phyloP scores from a whole-genome alignment of 2,797 vertebrate species.

The Liasis olivaceus region DNA sequence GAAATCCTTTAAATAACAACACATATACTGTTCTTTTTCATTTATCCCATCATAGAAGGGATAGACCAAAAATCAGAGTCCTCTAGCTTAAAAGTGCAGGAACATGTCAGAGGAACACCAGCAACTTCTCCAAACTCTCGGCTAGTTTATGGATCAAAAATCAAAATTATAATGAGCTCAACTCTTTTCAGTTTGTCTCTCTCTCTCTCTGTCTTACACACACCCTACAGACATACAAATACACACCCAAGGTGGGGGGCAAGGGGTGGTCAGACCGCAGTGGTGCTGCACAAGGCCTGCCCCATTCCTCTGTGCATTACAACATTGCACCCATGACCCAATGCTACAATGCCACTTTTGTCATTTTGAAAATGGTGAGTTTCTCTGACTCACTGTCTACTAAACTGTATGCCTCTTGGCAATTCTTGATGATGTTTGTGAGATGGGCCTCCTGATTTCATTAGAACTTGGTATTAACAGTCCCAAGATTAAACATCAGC shows the following conservation, averaged over 20 bases:
- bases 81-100: neutral
- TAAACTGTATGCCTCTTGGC: neutral
- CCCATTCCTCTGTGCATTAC: neutral
- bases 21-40: neutral
- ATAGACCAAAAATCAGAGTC: neutral
- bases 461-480: neutral
- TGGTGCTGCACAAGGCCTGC: neutral
- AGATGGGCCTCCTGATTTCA: neutral
- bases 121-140: neutral
- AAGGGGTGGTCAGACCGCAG: neutral
- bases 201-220: neutral
- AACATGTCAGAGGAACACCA: neutral
- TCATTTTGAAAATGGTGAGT: neutral
- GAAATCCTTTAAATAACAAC: neutral
- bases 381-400: neutral
- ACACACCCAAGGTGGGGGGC: neutral
- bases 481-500: neutral
- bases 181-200: neutral
- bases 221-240: neutral
- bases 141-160: neutral
- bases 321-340: neutral
- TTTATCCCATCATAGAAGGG: neutral
- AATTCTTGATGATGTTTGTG: neutral
- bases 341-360: neutral
- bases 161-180: neutral